phyloP scores from a whole-genome alignment of 2,888 invertebrate genomes.

The Andrena chrysosceles region DNA sequence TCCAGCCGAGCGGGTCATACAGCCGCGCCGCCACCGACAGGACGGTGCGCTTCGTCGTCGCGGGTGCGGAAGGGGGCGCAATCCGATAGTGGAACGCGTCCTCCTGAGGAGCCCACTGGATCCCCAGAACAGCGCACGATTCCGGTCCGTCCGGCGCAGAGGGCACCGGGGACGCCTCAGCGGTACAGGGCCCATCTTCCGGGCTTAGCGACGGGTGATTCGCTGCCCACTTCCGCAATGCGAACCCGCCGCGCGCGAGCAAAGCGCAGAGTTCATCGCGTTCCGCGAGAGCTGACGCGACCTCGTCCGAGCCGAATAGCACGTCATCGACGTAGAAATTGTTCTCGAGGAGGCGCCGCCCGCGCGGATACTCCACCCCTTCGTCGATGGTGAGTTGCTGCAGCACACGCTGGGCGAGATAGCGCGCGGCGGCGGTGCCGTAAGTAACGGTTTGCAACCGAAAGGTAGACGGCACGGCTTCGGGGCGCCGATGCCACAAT shows the following conservation, averaged over 20 bases:
- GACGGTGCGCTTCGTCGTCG: not conserved
- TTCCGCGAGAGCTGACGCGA: not conserved
- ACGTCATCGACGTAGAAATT: no score
- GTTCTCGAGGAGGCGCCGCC: no score
- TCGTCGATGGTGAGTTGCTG: no score
- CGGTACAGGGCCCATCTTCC: no score
- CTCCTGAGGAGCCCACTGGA: not conserved
- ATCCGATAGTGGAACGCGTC: not conserved
- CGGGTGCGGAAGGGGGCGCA: not conserved
- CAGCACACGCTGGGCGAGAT: not conserved
- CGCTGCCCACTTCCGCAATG: not conserved
- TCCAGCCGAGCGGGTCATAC: no score
- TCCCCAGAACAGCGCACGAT: not conserved
- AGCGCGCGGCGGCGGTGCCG: no score
- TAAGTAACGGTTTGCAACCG: not conserved
- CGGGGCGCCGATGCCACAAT: no score
- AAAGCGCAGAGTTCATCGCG: not conserved
- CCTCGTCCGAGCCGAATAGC: not conserved
- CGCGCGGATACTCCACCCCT: no score
- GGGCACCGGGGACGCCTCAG: no score
- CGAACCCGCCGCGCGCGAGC: not conserved
- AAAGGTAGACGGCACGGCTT: no score
- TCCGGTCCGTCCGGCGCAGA: not conserved
- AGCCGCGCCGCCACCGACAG: not conserved
- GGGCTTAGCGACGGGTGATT: not conserved